These are phyloP conservation scores for Cheumatopsyche charites DNA, from an alignment of 1,140 invertebrate species.

Conservation along the genomic window DNA sequence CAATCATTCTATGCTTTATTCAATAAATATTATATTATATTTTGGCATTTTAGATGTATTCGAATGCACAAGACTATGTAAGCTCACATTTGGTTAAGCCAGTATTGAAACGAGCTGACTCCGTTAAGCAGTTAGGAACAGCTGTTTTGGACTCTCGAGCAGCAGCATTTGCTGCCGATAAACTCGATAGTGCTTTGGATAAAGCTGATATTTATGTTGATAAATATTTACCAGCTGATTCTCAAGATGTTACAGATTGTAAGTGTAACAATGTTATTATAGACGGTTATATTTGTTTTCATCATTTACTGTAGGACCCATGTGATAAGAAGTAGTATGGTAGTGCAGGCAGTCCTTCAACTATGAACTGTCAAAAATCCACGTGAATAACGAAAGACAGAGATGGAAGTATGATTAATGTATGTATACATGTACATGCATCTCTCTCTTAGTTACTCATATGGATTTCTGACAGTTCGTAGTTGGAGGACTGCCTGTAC, in stretches of 20 bases:
- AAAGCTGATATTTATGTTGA: slow-evolving; percentile 81
- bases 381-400: too few relatives aligned
- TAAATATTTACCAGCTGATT: slow-evolving; percentile 73
- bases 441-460: too few relatives aligned
- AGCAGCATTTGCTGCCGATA: slow-evolving; percentile 71
- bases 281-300: too few relatives aligned
- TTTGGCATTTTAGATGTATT: slow-evolving; percentile 67
- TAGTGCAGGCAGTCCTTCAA: too few relatives aligned
- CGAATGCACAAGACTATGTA: slow-evolving; percentile 76
- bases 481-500: too few relatives aligned
- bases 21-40: neutral
- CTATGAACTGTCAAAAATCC: too few relatives aligned
- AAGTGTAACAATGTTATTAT: slow-evolving; percentile 45
- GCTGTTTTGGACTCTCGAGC: slow-evolving; percentile 69
- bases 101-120: slow-evolving; percentile 75
- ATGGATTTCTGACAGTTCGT: too few relatives aligned
- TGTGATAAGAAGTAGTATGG: too few relatives aligned
- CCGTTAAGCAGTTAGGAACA: slow-evolving; percentile 74
- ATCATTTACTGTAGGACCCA: too few relatives aligned
- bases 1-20: too few relatives aligned
- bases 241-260: slow-evolving; percentile 66
- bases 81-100: slow-evolving; percentile 69
- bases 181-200: slow-evolving; percentile 72
- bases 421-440: too few relatives aligned
- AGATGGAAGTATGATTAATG: too few relatives aligned